Percentiles rank a stretch among this genome's conserved stretches.
These are phyloP conservation scores for Archocentrus centrarchus DNA, from an alignment of 2,113 vertebrate genomes.

Conservation along the genomic window DNA sequence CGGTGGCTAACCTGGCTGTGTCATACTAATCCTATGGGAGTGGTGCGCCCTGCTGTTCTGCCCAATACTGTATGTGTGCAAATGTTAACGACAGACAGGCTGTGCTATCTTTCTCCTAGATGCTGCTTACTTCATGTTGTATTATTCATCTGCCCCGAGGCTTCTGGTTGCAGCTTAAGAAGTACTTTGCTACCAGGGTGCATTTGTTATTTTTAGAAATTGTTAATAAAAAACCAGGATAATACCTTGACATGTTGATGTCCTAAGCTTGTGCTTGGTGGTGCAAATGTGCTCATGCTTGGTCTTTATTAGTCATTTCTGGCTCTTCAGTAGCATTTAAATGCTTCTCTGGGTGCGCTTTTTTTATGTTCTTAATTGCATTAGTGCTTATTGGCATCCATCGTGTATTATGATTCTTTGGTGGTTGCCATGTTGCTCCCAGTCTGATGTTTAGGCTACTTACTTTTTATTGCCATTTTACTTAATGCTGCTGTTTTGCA, in stretches of 20 bases:
- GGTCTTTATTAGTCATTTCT: not conserved
- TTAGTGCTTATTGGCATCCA: not conserved
- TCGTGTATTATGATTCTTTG: constrained; percentile 1
- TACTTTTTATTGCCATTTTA: not conserved
- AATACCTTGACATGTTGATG: not conserved
- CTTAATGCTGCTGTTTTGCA: constrained; percentile 1
- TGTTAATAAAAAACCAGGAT: constrained; percentile 9
- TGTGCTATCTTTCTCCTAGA: constrained; percentile 27
- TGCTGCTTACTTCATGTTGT: constrained; percentile 48
- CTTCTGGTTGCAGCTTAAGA: constrained; percentile 41
- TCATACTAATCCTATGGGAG: constrained; percentile 33
- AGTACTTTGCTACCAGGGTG: constrained; percentile 14
- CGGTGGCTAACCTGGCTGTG: constrained; percentile 23
- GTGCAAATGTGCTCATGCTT: not conserved
- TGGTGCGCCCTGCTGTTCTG: constrained; percentile 18
- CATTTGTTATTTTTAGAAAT: constrained; percentile 44
- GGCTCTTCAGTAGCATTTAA: constrained; percentile 9
- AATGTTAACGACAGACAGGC: constrained; percentile 16
- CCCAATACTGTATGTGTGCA: constrained; percentile 9
- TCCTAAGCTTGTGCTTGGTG: not conserved
- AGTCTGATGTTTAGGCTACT: constrained; percentile 18
- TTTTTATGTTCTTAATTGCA: not conserved
- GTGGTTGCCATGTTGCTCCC: constrained; percentile 15
- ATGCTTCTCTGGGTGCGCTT: constrained; percentile 14
- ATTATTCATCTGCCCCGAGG: constrained; percentile 60